Evolutionary conservation across 2,113 vertebrate species (phyloP).

Genomic region (Stigmatopora argus): DNA sequence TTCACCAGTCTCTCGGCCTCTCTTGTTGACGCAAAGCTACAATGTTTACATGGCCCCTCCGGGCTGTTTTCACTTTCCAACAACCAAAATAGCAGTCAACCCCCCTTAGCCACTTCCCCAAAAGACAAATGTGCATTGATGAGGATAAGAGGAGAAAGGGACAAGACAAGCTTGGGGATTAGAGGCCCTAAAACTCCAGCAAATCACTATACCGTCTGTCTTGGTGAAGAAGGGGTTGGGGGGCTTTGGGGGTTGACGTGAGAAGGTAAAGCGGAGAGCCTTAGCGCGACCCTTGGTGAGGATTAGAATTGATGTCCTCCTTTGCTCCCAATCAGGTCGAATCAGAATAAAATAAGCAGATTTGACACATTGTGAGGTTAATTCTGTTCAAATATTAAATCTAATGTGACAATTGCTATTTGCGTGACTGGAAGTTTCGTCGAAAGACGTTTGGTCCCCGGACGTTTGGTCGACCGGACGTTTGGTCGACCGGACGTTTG

Average conservation of each 20-base stretch:
- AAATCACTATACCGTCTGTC: slow-evolving; percentile 53
- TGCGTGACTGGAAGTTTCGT: not conserved
- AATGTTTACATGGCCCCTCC: slow-evolving; percentile 56
- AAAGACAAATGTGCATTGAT: slow-evolving; percentile 58
- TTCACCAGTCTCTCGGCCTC: slow-evolving; percentile 30
- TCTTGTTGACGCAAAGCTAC: slow-evolving; percentile 50
- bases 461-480: no score
- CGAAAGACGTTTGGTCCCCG: no score
- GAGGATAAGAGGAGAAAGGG: slow-evolving; percentile 61
- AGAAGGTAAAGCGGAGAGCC: slow-evolving; percentile 47
- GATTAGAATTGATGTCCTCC: slow-evolving; percentile 63
- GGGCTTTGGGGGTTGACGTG: slow-evolving; percentile 46
- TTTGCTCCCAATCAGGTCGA: slow-evolving; percentile 68
- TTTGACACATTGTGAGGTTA: slow-evolving; percentile 53
- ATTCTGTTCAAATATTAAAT: slow-evolving; percentile 24
- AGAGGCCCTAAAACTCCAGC: slow-evolving; percentile 53
- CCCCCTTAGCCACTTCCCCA: slow-evolving; percentile 50
- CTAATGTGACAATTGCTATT: not conserved
- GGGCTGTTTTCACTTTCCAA: slow-evolving; percentile 54
- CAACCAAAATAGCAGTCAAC: slow-evolving; percentile 65
- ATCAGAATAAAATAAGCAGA: slow-evolving; percentile 62
- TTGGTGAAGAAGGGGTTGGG: slow-evolving; percentile 49
- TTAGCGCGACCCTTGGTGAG: slow-evolving; percentile 49
- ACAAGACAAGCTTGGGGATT: slow-evolving; percentile 61
- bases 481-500: no score